Evolutionary conservation across 30 jellyfish, hydroid and myxozoan species (phyloP), one percentile per base, ranked within the genome.

Genomic region (Morbakka virulenta): DNA sequence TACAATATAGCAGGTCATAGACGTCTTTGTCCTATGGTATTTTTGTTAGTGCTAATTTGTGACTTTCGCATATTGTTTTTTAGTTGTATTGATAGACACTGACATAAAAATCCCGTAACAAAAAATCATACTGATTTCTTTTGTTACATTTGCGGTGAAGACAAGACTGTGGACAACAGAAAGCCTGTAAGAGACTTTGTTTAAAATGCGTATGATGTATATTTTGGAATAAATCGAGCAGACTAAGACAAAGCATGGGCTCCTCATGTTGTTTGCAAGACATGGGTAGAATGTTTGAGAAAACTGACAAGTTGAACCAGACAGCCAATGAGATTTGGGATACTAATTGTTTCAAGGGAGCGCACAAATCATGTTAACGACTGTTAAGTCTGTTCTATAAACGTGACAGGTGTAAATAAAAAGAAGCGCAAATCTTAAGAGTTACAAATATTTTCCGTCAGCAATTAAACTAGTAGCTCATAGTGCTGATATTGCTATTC

Each of bases 301-400:
- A 68, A 25, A 3, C 28, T 31, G 78, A 66, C 69, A 66, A 31
- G 28, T 71, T 12, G 68, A 12, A 20, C 78, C 69, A 20, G 69
- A 66, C 21, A 20, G 30, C 20, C 71, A 71, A 66, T 28, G 78
- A 66, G 70, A 66, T 21, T 21, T 66, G 78, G 67, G 28, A 3
- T 66, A 66, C 71, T 22, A 13, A 20, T 66, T 9, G 78, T 66
- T 66, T 66, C 71, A 49, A 66, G 78, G 78, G 78, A 66, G 71
- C 78, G 72, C 17, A 41, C 9, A 41, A 66, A 66, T 66, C 78
- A 66, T 66, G 78, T 66, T 66, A 71, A 66, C 48, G 69, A 66
- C 48, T 66, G 69, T 66, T 66, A 66, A 31, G 12, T 66, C 48
- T 66, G 69, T 29, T 66, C 69, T 31, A 66, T 66, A 4, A 66